Evolutionary conservation across 2,797 vertebrate species (phyloP).

Genomic region (Carduelis carduelis): DNA sequence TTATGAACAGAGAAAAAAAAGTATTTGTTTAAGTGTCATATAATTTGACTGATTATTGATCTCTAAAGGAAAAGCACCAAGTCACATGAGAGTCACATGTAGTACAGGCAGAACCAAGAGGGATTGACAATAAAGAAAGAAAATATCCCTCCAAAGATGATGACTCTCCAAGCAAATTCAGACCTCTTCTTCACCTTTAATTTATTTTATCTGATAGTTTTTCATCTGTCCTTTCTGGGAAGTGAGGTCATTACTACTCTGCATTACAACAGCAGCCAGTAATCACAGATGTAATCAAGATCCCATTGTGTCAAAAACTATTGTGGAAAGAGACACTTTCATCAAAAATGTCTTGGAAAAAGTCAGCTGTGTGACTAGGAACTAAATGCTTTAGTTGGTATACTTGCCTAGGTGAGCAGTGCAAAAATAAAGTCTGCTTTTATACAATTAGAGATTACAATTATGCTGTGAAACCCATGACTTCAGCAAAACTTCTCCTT

Average conservation of each 20-base stretch:
- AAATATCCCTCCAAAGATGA: not conserved
- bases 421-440: not conserved
- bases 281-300: not conserved
- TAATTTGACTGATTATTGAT: not conserved
- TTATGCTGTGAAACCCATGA: not conserved
- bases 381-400: not conserved
- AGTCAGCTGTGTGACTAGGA: not conserved
- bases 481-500: not conserved
- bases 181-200: not conserved
- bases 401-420: not conserved
- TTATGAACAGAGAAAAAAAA: not conserved
- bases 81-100: not conserved
- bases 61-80: not conserved
- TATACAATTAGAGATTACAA: not conserved
- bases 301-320: not conserved
- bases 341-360: not conserved
- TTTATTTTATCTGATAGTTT: slow-evolving; percentile 17
- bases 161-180: not conserved
- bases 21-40: not conserved
- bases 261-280: not conserved
- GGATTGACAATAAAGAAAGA: not conserved
- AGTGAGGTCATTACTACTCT: not conserved
- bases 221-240: not conserved
- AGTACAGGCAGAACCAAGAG: not conserved
- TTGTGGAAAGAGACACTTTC: not conserved